Conservation (phyloP, 1,140 invertebrate genomes). For the Nymphalis io region DNA sequence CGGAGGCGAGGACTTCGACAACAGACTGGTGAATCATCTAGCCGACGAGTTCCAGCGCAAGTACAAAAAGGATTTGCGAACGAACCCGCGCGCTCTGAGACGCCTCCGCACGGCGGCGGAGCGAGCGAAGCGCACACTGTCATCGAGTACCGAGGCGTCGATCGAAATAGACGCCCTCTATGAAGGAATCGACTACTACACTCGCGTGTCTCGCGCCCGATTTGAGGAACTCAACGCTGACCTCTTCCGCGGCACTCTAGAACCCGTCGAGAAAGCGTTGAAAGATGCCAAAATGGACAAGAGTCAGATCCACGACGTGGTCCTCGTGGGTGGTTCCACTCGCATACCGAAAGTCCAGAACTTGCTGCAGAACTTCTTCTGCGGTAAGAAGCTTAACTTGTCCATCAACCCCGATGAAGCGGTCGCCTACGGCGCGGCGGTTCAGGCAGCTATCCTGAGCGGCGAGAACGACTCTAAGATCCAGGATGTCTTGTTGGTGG, state of each 20-base stretch:
- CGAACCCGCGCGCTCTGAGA: slow-evolving; percentile 77
- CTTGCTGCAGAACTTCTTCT: slow-evolving; percentile 78
- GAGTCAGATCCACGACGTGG: slow-evolving; percentile 84
- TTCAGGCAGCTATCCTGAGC: slow-evolving; percentile 77
- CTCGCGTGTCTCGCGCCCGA: slow-evolving; percentile 71
- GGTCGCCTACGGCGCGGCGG: slow-evolving; percentile 79
- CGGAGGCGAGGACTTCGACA: slow-evolving; percentile 90
- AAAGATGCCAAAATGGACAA: slow-evolving; percentile 87
- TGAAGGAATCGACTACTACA: slow-evolving; percentile 79
- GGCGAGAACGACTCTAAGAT: slow-evolving; percentile 81
- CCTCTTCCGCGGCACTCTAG: slow-evolving; percentile 79
- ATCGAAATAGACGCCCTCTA: slow-evolving; percentile 80
- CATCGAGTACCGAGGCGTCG: slow-evolving; percentile 78
- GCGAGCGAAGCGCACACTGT: slow-evolving; percentile 79
- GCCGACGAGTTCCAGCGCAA: slow-evolving; percentile 79
- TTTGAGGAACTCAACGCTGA: slow-evolving; percentile 80
- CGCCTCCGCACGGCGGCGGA: slow-evolving; percentile 84
- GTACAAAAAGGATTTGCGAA: slow-evolving; percentile 76
- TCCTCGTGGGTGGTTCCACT: slow-evolving; percentile 87
- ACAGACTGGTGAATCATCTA: slow-evolving; percentile 86
- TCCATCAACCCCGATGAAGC: slow-evolving; percentile 81
- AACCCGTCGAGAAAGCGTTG: slow-evolving; percentile 83
- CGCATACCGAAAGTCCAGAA: slow-evolving; percentile 82
- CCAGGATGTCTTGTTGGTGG: slow-evolving; percentile 80
- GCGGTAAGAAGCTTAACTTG: slow-evolving; percentile 78